Conservation (phyloP, 1,140 invertebrate genomes). For the Littorina saxatilis region DNA sequence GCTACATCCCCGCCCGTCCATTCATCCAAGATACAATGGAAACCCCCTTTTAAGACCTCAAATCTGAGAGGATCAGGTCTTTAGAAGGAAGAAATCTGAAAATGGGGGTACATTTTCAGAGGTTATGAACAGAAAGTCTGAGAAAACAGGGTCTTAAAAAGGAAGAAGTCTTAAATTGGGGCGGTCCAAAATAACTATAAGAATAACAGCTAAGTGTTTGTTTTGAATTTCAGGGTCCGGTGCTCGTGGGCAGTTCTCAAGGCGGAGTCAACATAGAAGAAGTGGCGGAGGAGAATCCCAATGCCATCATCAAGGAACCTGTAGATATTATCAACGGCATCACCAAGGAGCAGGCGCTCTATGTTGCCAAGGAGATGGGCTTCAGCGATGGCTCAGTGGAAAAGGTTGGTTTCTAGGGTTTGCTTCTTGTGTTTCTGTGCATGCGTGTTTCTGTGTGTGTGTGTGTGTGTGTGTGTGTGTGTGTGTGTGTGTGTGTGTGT, state of each 20-base stretch:
- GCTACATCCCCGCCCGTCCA: too few species aligned
- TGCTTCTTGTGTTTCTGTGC: background rate
- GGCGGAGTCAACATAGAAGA: conserved; percentile 94
- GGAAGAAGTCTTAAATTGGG: too few species aligned
- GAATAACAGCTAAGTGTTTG: too few species aligned
- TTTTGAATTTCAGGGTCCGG: conserved; percentile 71
- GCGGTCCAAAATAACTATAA: too few species aligned
- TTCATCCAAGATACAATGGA: too few species aligned
- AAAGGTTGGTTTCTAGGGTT: conserved; percentile 9
- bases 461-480: background rate
- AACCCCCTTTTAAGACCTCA: too few species aligned
- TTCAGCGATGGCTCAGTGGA: conserved; percentile 82
- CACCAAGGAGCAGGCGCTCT: conserved; percentile 85
- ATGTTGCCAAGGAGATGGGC: conserved; percentile 91
- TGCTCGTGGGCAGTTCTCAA: conserved; percentile 72
- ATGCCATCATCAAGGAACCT: conserved; percentile 85
- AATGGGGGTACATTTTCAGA: too few species aligned
- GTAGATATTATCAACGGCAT: conserved; percentile 91
- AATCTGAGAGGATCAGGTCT: too few species aligned
- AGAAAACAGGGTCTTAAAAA: too few species aligned
- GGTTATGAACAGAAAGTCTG: too few species aligned
- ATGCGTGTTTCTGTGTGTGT: background rate
- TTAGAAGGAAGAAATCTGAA: too few species aligned
- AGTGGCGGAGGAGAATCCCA: conserved; percentile 93
- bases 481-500: background rate